These are phyloP conservation scores for Atta colombica DNA, from an alignment of 1,140 invertebrate genomes.

Conservation along the genomic window DNA sequence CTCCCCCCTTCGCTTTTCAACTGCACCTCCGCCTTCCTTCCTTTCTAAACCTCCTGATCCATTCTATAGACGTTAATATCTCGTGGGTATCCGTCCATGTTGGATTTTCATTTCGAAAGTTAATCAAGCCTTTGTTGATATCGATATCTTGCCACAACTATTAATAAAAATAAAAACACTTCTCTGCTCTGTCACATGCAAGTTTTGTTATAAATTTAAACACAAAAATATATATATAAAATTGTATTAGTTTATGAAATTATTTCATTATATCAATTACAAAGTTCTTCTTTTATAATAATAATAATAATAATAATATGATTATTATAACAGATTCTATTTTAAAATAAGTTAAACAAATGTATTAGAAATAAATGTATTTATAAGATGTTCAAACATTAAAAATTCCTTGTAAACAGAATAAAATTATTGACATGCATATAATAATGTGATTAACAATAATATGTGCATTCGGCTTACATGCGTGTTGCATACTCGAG, in stretches of 20 bases:
- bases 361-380: neutral
- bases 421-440: conserved; percentile 64
- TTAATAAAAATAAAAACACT: neutral
- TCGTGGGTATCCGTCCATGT: conserved; percentile 67
- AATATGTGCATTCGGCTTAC: conserved; percentile 76
- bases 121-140: conserved; percentile 30
- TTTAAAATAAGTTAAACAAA: conserved; percentile 3
- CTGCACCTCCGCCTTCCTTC: conserved; percentile 44
- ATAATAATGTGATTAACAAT: conserved; percentile 75
- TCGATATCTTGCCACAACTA: conserved; percentile 4
- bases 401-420: conserved; percentile 78
- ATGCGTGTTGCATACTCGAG: conserved; percentile 76
- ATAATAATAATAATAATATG: neutral
- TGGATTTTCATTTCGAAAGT: conserved; percentile 61
- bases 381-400: conserved; percentile 12
- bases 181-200: neutral
- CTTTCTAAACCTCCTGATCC: conserved; percentile 66
- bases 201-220: neutral
- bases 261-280: neutral
- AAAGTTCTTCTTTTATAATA: neutral
- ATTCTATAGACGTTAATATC: conserved; percentile 76
- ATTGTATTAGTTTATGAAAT: neutral
- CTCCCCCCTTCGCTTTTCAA: conserved; percentile 68
- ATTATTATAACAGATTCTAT: neutral
- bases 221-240: neutral